These are phyloP conservation scores for Arctopsyche grandis DNA, from an alignment of 1,140 invertebrate species.

Conservation along the genomic window DNA sequence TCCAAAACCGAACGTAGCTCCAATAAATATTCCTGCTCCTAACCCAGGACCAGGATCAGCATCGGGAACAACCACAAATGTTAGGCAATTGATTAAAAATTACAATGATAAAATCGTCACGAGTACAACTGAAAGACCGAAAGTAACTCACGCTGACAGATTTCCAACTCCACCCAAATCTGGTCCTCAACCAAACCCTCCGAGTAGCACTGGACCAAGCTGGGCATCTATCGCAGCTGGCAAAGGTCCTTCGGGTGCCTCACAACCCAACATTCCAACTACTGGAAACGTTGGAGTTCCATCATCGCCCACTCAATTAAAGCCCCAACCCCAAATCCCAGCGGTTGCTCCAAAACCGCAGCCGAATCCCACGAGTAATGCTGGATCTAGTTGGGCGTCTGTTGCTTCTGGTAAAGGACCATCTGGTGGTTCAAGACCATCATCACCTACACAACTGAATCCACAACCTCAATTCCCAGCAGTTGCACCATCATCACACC, in stretches of 20 bases:
- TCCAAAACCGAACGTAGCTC: not conserved
- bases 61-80: not conserved
- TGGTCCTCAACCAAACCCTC: not conserved
- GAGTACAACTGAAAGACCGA: not conserved
- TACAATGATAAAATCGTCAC: not conserved
- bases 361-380: too few species aligned
- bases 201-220: not conserved
- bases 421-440: not conserved
- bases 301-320: not conserved
- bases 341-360: too few species aligned
- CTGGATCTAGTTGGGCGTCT: too few species aligned
- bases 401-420: not conserved
- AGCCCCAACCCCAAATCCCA: not conserved
- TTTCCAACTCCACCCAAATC: not conserved
- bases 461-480: too few species aligned
- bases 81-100: not conserved
- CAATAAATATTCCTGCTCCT: not conserved
- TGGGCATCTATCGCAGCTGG: slow-evolving; percentile 16
- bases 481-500: too few species aligned
- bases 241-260: not conserved
- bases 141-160: not conserved
- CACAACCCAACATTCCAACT: not conserved
- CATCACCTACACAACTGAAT: not conserved
- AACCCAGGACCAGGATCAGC: not conserved
- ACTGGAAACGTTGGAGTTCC: not conserved